phyloP scores from a whole-genome alignment of 1,140 invertebrate species.

The Reticulitermes speratus region DNA sequence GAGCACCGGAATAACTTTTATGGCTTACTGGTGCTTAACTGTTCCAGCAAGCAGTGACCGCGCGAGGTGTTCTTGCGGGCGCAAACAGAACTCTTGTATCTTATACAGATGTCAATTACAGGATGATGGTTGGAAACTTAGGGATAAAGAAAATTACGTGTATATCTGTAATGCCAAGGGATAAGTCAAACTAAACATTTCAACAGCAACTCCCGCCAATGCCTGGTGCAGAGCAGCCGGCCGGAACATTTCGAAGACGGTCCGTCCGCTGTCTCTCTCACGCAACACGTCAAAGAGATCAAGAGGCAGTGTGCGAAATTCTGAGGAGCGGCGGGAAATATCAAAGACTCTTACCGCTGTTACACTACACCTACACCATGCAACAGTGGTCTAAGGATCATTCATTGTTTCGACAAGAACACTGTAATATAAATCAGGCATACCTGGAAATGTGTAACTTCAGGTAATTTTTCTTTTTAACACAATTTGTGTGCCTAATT shows the following conservation, averaged over 20 bases:
- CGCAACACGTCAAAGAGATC: constrained; percentile 10
- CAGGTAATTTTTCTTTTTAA: no score
- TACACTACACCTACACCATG: not conserved
- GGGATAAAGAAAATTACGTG: not conserved
- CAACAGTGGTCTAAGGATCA: not conserved
- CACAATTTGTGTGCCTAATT: no score
- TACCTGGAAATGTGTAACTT: no score
- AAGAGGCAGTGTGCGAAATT: not conserved
- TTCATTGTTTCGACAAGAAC: not conserved
- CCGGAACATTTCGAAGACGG: not conserved
- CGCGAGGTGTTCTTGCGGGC: no score
- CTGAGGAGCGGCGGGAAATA: not conserved
- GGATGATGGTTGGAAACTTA: not conserved
- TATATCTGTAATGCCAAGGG: not conserved
- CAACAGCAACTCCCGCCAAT: not conserved
- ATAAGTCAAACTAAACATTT: constrained; percentile 14
- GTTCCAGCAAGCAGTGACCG: no score
- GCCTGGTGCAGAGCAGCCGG: not conserved
- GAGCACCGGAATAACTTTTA: no score
- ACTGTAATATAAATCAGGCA: no score
- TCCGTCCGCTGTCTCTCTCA: not conserved
- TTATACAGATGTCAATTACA: not conserved
- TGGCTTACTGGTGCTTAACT: no score
- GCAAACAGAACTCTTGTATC: not conserved
- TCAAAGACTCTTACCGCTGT: not conserved